A percentile compares a stretch with the other conserved stretches of the same genome.
phyloP scores from a whole-genome alignment of 2,888 invertebrate genomes.

The Epinotia demarniana region DNA sequence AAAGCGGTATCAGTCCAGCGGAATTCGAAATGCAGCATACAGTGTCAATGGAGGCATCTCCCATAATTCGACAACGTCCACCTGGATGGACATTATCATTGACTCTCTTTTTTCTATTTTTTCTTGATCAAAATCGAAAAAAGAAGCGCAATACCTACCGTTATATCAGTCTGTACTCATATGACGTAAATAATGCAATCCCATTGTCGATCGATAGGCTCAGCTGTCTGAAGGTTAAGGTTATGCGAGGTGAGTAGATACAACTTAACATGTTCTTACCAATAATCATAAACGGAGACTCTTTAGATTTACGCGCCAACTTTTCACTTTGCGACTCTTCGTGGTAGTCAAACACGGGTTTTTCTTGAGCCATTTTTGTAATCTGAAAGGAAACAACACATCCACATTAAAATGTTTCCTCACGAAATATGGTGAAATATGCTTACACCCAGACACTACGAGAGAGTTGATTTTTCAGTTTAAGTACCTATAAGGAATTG shows the following conservation, averaged over 20 bases:
- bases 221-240: conserved; percentile 18
- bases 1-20: no score
- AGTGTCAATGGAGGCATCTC: no score
- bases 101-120: no score
- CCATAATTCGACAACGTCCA: no score
- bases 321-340: conserved; percentile 83
- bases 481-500: not conserved
- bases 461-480: not conserved
- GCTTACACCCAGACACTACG: not conserved
- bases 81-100: no score
- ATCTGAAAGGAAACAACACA: conserved; percentile 44
- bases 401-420: conserved; percentile 22
- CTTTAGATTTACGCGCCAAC: conserved; percentile 87
- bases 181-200: not conserved
- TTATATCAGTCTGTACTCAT: not conserved
- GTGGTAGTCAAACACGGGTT: conserved; percentile 78
- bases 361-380: conserved; percentile 64
- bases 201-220: conserved; percentile 11
- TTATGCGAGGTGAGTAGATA: not conserved
- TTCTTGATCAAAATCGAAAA: no score
- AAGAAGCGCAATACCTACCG: not conserved
- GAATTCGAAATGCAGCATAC: no score
- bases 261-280: conserved; percentile 84
- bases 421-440: conserved; percentile 42
- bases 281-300: conserved; percentile 88